These are phyloP conservation scores for Meandrusa payeni DNA, from an alignment of 2,888 invertebrate genomes.

Conservation along the genomic window DNA sequence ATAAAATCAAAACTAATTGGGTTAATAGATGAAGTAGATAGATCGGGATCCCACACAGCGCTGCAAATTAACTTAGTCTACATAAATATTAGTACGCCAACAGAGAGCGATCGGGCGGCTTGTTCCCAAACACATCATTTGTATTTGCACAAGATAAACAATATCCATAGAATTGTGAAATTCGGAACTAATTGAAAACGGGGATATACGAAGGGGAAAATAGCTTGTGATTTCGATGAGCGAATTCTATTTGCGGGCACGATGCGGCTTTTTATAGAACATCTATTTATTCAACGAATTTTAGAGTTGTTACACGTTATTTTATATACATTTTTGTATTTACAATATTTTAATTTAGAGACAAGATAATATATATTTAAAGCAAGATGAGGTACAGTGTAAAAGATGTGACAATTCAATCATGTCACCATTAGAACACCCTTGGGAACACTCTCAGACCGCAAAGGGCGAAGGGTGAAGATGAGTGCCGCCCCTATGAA, in stretches of 20 bases:
- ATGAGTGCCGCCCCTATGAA: slow-evolving; percentile 41
- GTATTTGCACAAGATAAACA: slow-evolving; percentile 9
- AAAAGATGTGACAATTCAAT: slow-evolving; percentile 11
- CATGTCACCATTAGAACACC: slow-evolving; percentile 14
- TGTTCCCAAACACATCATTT: slow-evolving; percentile 12
- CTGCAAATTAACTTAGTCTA: slow-evolving; percentile 1
- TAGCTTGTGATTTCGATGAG: too few relatives aligned
- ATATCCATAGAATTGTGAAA: slow-evolving; percentile 13
- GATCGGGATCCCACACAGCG: background rate
- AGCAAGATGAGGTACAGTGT: slow-evolving; percentile 4
- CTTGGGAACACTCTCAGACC: slow-evolving; percentile 6
- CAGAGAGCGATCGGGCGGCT: slow-evolving; percentile 4
- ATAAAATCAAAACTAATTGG: too few relatives aligned
- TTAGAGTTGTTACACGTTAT: too few relatives aligned
- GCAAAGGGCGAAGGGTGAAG: slow-evolving; percentile 32
- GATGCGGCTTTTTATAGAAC: too few relatives aligned
- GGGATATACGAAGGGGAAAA: background rate
- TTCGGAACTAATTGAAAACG: slow-evolving; percentile 14
- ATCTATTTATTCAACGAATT: too few relatives aligned
- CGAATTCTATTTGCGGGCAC: too few relatives aligned
- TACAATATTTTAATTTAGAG: too few relatives aligned
- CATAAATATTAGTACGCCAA: slow-evolving; percentile 13
- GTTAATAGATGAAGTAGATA: too few relatives aligned
- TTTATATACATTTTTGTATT: too few relatives aligned
- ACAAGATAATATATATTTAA: background rate